Evolutionary conservation across 2,113 vertebrate species (phyloP).

Genomic region (Laterallus jamaicensis): DNA sequence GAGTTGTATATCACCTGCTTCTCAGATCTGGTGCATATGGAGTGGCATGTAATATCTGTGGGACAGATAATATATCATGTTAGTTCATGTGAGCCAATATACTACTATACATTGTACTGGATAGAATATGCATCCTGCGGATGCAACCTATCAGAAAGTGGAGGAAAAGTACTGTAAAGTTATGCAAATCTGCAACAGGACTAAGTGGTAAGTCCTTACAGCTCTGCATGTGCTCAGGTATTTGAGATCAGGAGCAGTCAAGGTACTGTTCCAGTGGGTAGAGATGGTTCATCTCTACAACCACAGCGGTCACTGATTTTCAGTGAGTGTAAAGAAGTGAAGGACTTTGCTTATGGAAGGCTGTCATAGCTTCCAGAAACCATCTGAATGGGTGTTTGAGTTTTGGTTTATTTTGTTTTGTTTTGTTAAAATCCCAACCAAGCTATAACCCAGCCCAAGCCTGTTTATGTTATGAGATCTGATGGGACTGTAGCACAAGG

Average conservation of each 20-base stretch:
- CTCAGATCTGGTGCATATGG: not conserved
- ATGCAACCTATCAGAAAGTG: not conserved
- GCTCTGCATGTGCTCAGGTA: not conserved
- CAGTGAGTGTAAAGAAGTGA: not conserved
- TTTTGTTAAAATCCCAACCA: constrained; percentile 14
- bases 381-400: not conserved
- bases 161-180: not conserved
- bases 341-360: not conserved
- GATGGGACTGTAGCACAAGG: not conserved
- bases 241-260: not conserved
- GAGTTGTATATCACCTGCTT: not conserved
- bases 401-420: not conserved
- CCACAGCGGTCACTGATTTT: not conserved
- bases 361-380: not conserved
- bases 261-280: not conserved
- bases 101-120: not conserved
- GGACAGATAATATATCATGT: not conserved
- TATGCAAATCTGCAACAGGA: not conserved
- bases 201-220: not conserved
- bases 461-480: constrained; percentile 45
- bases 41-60: constrained; percentile 1
- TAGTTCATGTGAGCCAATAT: not conserved
- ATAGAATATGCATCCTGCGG: not conserved
- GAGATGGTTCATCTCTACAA: not conserved
- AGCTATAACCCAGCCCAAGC: constrained; percentile 4